Evolutionary conservation across 1,140 invertebrate species (phyloP), one percentile per base, ranked within the genome.

Genomic region (Aphis gossypii): DNA sequence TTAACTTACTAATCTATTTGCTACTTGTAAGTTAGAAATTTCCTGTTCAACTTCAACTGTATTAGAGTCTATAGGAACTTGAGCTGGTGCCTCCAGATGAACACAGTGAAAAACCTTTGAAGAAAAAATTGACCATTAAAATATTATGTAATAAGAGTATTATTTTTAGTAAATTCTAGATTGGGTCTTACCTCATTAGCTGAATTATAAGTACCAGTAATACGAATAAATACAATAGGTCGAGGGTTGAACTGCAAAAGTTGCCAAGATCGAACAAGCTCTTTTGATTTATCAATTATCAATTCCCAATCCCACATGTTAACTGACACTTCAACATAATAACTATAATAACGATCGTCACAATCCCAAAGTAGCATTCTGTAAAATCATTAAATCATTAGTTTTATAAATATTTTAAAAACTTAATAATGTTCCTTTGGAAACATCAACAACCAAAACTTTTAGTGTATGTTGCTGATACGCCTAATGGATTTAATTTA

Each of bases 281-380:
- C 97, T 93, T 96, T 96, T 76, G 96, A 97, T 95, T 97, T 97
- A 95, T 98, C 98, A 93, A 97, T 97, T 11, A 99, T 97, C 94
- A 97, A 96, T 94, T 97, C 97, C 99, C 99, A 99, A 95, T 97
- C 97, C 95, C 97, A 97, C 95, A 97, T 97, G 96, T 99, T 98
- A n/a, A 97, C 96, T 30, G 99, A 99, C 7, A 99, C 98, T 96
- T 99, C 98, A 60, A 99, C 97, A 95, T 98, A 99, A 95, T 99
- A 99, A 94, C 97, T 98, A 95, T 99, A 99, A 94, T 97, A 97
- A 76, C 99, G 96, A 95, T 99, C 98, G 96, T 99, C 99, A 95
- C 98, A 99, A 96, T 99, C 99, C 99, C 99, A 99, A 90, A 99
- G 96, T 84, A 99, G 95, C 94, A 99, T 96, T 94, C 97, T 97